Evolutionary conservation across 2,888 invertebrate species (phyloP).

Genomic region (Apamea crenata): DNA sequence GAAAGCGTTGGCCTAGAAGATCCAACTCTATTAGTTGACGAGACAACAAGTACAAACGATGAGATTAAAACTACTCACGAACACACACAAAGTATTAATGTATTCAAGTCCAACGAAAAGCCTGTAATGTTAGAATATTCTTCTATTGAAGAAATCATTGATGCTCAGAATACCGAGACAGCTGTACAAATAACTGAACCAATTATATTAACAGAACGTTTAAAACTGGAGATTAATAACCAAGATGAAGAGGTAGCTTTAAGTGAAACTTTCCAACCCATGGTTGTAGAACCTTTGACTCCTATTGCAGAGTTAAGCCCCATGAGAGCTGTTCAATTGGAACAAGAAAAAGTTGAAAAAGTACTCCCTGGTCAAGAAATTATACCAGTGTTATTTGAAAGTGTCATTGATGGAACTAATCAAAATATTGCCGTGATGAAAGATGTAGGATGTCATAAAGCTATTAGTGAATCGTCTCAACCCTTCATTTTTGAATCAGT

Average conservation of each 20-base stretch:
- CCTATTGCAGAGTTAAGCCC: not conserved
- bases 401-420: not conserved
- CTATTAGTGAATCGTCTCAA: not conserved
- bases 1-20: conserved; percentile 36
- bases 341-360: not conserved
- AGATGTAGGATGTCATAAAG: conserved; percentile 1
- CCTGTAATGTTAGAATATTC: conserved; percentile 3
- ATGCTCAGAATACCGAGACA: not conserved
- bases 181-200: not conserved
- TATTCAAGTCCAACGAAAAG: conserved; percentile 17
- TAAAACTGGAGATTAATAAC: not conserved
- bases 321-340: not conserved
- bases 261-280: conserved; percentile 8
- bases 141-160: conserved; percentile 3
- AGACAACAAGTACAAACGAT: not conserved
- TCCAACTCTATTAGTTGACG: conserved; percentile 4
- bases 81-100: conserved; percentile 11
- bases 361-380: conserved; percentile 1
- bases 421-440: conserved; percentile 7
- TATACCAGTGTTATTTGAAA: conserved; percentile 7
- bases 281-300: conserved; percentile 3
- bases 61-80: conserved; percentile 4
- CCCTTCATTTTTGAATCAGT: conserved; percentile 5
- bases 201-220: not conserved
- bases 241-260: not conserved